Conservation (phyloP, 2,797 vertebrate species). For the Limnodromus scolopaceus region DNA sequence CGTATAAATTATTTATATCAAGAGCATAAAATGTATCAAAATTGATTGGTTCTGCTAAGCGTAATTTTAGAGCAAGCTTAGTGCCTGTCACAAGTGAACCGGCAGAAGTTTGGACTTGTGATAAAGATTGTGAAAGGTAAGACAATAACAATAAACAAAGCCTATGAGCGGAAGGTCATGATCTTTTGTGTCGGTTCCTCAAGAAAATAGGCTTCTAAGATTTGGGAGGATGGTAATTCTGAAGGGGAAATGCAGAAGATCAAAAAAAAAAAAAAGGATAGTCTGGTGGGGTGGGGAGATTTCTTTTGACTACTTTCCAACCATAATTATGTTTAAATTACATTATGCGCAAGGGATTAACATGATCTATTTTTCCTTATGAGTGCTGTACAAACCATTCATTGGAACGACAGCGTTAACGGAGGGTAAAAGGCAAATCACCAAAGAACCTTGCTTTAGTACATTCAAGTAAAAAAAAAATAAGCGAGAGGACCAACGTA, state of each 20-base stretch:
- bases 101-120: background rate
- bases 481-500: accelerated
- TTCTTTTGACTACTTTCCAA: background rate
- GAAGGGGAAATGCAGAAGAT: background rate
- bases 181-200: background rate
- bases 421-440: background rate
- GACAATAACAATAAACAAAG: background rate
- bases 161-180: background rate
- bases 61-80: background rate
- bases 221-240: background rate
- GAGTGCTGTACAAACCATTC: background rate
- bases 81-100: background rate
- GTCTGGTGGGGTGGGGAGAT: background rate
- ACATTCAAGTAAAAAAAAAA: background rate
- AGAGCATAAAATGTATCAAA: background rate
- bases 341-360: background rate
- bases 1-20: background rate
- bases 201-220: background rate
- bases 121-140: background rate
- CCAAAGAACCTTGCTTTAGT: background rate
- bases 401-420: background rate
- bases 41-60: background rate
- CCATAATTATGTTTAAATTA: background rate
- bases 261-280: background rate
- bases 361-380: background rate